Base-by-base conservation (phyloP, 1,140 invertebrate species). In the Drosophila punjabiensis region DNA sequence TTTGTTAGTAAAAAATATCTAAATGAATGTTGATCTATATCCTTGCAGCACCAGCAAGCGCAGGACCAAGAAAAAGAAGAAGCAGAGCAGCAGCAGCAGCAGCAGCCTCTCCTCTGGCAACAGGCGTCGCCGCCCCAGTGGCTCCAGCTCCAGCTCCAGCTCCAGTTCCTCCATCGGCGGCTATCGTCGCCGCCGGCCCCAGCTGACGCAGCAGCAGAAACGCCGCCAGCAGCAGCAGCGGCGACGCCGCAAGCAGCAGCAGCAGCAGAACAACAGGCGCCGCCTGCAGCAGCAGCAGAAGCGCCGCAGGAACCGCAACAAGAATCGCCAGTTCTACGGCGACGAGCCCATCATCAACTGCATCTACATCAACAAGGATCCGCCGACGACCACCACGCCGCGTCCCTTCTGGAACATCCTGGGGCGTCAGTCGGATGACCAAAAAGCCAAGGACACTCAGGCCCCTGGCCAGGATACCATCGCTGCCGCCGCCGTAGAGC, bases 371-470 rank as follows among this genome's bases (percentile, higher is more conserved):
- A 89, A 91, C 58, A 92, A 91, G 75, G 85, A 89, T 67, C 77
- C 84, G 10, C 48, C 70, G n/a, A 82, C 86, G 4, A 89, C 85
- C 7, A 92, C 91, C 5, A 91, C 91, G 10, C 55, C 68, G 24
- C 91, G 91, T 60, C 91, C 91, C 45, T 92, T 92, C 82, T 92
- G 88, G 91, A 92, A 92, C 35, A 62, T 92, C 2, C 56, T 92
- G 41, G 91, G 91, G 8, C 82, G 91, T 7, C 71, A 61, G 32
- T 73, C 68, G 47, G 55, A 50, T 0, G 65, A 11, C 10, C n/a
- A 59, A 35, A 60, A 24, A 2, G 24, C n/a, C 18, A 55, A 47
- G 16, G 43, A 8, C 8, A 20, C 0, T 28, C 20, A 5, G 28
- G 24, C 28, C 2, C 13, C 33, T 10, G n/a, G 30, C 5, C 33